Percentiles rank a stretch among this genome's conserved stretches.
Conservation (phyloP, 2,113 vertebrate species). For the Megaleporinus macrocephalus region DNA sequence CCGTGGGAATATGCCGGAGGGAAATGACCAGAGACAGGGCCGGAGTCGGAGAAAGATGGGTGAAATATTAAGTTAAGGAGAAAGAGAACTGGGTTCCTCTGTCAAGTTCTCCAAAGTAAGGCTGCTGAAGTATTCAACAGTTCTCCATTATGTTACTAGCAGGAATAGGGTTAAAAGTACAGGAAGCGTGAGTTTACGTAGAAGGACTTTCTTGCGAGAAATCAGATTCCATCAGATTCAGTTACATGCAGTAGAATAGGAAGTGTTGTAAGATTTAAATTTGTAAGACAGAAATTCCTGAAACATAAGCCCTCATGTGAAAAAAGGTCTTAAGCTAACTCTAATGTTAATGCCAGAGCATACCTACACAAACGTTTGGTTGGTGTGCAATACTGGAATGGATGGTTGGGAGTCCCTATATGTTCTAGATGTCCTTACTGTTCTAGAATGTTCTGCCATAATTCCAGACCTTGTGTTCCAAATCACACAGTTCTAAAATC, state of each 20-base stretch:
- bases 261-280: background rate
- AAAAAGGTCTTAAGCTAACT: background rate
- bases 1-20: conserved; percentile 11
- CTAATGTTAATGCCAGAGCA: background rate
- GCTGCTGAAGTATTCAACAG: background rate
- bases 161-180: conserved; percentile 1
- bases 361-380: background rate
- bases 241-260: background rate
- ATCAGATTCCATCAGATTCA: conserved; percentile 8
- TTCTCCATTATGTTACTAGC: background rate
- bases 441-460: background rate
- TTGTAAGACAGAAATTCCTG: conserved; percentile 12
- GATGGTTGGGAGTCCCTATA: background rate
- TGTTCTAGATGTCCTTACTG: background rate
- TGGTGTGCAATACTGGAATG: background rate
- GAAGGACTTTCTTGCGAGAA: background rate
- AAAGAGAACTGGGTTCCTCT: conserved; percentile 45
- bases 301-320: conserved; percentile 5
- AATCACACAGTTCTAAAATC: background rate
- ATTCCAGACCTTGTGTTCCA: background rate
- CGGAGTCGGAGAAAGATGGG: conserved; percentile 22
- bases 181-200: conserved; percentile 12
- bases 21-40: conserved; percentile 52
- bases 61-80: conserved; percentile 50
- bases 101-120: conserved; percentile 38